Evolutionary conservation across 2,888 invertebrate genomes (phyloP).

Genomic region (Luffia ferchaultella): DNA sequence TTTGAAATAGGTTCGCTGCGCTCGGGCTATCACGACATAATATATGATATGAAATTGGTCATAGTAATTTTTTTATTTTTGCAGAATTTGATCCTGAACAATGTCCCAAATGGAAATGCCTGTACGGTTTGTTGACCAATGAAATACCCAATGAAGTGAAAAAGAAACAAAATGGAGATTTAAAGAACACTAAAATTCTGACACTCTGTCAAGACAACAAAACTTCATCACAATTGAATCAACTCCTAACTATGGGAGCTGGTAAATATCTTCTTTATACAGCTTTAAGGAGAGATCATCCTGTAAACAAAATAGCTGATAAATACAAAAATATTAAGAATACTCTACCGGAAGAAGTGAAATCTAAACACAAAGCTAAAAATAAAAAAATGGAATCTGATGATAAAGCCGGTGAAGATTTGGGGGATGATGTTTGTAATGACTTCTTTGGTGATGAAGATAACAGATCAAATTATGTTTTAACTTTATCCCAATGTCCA

Average conservation of each 20-base stretch:
- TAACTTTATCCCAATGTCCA: conserved; percentile 72
- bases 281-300: conserved; percentile 67
- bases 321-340: conserved; percentile 44
- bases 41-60: no score
- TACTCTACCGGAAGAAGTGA: conserved; percentile 15
- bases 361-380: conserved; percentile 20
- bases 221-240: conserved; percentile 83
- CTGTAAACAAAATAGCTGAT: conserved; percentile 64
- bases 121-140: conserved; percentile 78
- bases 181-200: conserved; percentile 72
- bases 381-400: conserved; percentile 21
- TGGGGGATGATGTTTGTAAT: conserved; percentile 23
- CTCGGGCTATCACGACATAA: no score
- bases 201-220: conserved; percentile 85
- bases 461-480: conserved; percentile 71
- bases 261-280: conserved; percentile 65
- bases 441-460: conserved; percentile 39
- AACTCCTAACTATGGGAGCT: conserved; percentile 69
- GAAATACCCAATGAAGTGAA: conserved; percentile 84
- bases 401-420: conserved; percentile 19
- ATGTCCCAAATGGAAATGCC: conserved; percentile 89
- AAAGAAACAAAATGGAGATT: conserved; percentile 34
- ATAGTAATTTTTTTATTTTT: conserved; percentile 21
- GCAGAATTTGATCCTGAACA: conserved; percentile 82
- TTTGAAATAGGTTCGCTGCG: no score